Percentiles rank a stretch among this genome's conserved stretches.
phyloP scores from a whole-genome alignment of 2,888 invertebrate species.

The Tetanocera ferruginea region DNA sequence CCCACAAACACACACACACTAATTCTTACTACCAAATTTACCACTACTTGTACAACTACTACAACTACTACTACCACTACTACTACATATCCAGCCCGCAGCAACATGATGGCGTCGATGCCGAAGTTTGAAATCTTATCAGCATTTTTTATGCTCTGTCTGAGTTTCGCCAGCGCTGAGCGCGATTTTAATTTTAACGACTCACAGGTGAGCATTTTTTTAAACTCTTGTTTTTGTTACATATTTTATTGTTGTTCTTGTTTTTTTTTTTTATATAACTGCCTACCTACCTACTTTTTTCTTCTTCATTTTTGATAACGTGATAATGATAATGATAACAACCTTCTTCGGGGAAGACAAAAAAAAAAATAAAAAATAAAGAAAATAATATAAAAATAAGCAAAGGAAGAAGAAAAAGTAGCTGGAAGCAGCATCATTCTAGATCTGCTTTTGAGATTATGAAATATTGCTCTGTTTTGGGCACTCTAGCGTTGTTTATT shows the following conservation, averaged over 20 bases:
- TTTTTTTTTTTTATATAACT: background rate
- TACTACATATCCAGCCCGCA: conserved; percentile 16
- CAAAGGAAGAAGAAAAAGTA: background rate
- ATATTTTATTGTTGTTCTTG: background rate
- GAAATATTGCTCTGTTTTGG: background rate
- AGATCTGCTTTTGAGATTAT: too few species aligned
- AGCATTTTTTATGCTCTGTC: conserved; percentile 49
- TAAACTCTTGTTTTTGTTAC: background rate
- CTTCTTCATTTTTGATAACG: background rate
- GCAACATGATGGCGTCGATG: conserved; percentile 41
- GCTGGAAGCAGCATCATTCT: background rate
- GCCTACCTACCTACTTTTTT: too few species aligned
- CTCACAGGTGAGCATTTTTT: conserved; percentile 61
- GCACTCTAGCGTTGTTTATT: background rate
- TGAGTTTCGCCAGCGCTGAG: conserved; percentile 55
- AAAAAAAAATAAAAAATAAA: background rate
- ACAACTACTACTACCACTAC: conserved; percentile 5
- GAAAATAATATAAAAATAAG: background rate
- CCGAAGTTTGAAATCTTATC: conserved; percentile 49
- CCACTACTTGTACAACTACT: too few species aligned
- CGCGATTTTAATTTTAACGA: conserved; percentile 69
- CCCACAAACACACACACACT: conserved; percentile 1
- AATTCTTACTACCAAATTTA: too few species aligned
- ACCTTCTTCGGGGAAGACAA: background rate
- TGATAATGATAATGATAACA: background rate